phyloP scores from a whole-genome alignment of 1,140 invertebrate genomes.

The Drosophila truncata region DNA sequence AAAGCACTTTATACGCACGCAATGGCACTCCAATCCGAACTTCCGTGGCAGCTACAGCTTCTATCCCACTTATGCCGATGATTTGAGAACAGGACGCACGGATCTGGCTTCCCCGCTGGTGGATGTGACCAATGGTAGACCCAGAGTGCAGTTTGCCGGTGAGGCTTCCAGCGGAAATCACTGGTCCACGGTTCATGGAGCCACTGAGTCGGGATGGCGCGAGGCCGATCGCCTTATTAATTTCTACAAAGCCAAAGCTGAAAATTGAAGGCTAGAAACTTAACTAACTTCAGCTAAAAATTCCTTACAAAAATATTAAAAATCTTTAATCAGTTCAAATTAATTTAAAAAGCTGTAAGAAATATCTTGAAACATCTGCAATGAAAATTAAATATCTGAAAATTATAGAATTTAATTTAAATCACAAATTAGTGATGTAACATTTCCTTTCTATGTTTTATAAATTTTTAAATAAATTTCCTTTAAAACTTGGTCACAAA shows the following conservation, averaged over 20 bases:
- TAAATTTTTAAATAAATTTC: not conserved
- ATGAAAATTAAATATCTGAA: not conserved
- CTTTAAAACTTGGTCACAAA: not conserved
- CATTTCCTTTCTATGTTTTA: not conserved
- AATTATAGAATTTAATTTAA: not conserved
- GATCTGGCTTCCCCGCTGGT: conserved; percentile 87
- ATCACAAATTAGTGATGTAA: not conserved
- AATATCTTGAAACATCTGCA: not conserved
- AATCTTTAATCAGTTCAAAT: not conserved
- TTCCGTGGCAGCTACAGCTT: conserved; percentile 90
- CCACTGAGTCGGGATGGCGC: conserved; percentile 91
- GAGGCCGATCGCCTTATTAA: conserved; percentile 88
- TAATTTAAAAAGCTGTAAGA: not conserved
- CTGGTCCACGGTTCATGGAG: conserved; percentile 93
- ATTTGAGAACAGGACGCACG: conserved; percentile 85
- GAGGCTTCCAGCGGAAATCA: conserved; percentile 89
- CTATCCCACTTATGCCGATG: conserved; percentile 87
- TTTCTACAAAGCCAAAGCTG: conserved; percentile 43
- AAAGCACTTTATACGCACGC: conserved; percentile 73
- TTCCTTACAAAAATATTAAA: not conserved
- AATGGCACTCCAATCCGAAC: conserved; percentile 89
- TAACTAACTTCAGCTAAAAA: not conserved
- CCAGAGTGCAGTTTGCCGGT: conserved; percentile 90
- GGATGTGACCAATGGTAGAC: conserved; percentile 83
- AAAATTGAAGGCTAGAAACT: not conserved